Evolutionary conservation across 2,888 invertebrate genomes (phyloP).

Genomic region (Pyrrhia umbra): DNA sequence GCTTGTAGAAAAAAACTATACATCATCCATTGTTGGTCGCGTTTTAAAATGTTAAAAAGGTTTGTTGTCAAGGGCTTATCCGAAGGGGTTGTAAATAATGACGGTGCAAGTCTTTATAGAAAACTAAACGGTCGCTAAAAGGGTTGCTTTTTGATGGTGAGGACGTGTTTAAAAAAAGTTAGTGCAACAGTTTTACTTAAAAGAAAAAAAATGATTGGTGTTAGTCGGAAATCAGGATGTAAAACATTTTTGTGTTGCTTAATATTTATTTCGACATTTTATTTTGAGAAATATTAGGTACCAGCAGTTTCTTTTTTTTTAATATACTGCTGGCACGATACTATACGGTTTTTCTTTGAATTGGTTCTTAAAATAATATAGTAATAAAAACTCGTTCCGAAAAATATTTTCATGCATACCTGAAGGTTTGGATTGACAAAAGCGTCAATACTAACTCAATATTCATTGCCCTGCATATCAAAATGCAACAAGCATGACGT

Average conservation of each 20-base stretch:
- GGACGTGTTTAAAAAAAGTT: conserved; percentile 34
- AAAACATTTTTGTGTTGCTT: neutral
- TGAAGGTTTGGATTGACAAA: neutral
- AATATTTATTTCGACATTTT: neutral
- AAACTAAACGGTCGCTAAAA: conserved; percentile 83
- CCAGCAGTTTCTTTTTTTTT: too few relatives aligned
- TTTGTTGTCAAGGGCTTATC: conserved; percentile 88
- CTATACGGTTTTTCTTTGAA: too few relatives aligned
- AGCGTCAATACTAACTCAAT: conserved; percentile 15
- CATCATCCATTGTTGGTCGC: conserved; percentile 82
- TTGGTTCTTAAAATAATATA: too few relatives aligned
- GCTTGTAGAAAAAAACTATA: conserved; percentile 78
- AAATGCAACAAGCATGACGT: conserved; percentile 55
- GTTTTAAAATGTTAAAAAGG: conserved; percentile 89
- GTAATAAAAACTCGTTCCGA: neutral
- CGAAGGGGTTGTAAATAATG: conserved; percentile 90
- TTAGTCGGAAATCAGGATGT: too few relatives aligned
- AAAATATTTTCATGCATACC: neutral
- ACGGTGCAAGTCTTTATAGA: conserved; percentile 85
- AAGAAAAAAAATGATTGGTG: neutral
- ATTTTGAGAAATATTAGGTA: too few relatives aligned
- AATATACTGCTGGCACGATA: too few relatives aligned
- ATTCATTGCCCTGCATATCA: conserved; percentile 36
- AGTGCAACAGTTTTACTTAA: conserved; percentile 7
- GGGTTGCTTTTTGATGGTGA: conserved; percentile 64